Base-by-base conservation (phyloP, 1,140 invertebrate genomes). In the Drosophila asahinai region DNA sequence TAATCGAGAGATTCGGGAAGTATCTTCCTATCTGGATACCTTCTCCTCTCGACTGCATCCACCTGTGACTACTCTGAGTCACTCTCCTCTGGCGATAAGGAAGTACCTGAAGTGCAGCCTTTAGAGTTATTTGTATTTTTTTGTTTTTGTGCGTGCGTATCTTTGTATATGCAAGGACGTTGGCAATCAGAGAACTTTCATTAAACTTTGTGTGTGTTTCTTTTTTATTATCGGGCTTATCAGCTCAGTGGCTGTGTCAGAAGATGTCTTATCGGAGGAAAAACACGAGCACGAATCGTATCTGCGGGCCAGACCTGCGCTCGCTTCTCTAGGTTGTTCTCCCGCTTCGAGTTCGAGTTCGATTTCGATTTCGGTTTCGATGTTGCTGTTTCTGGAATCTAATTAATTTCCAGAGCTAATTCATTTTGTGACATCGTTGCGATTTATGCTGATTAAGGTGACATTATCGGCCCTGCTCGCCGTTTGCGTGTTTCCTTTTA, bases 361-460 rank as follows among this genome's bases (percentile, higher is more conserved):
- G 11, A 55, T 19, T 55, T 55, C 54, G 54, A 57, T 42, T 57
- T 57, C 33, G 30, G 2, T 33, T 36, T 33, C 58, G 9, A 45
- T 47, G 45, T 67, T 45, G 14, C 38, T 25, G 30, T 9, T 38
- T 38, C 47, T 45, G 63, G 67, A 90, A 90, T 90, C 84, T 90
- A 89, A 89, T 89, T 89, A 90, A 84, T 89, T 89, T 89, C 54
- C 51, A 87, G 51, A 75, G 59, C 80, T 89, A 89, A 89, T 90
- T 84, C 84, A 73, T 75, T 83, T 70, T 89, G 78, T 84, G 86
- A 84, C 84, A 90, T 76, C 78, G 73, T 72, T 65, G 81, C 84
- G 84, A 84, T 90, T 89, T 89, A 87, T 90, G 81, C 52, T 87
- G 84, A 89, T 87, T 87, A 87, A 68, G 38, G 63, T 74, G 81